Percentiles rank a stretch among this genome's conserved stretches.
phyloP scores from a whole-genome alignment of 2,888 invertebrate species.

The Calliphora vomitoria region DNA sequence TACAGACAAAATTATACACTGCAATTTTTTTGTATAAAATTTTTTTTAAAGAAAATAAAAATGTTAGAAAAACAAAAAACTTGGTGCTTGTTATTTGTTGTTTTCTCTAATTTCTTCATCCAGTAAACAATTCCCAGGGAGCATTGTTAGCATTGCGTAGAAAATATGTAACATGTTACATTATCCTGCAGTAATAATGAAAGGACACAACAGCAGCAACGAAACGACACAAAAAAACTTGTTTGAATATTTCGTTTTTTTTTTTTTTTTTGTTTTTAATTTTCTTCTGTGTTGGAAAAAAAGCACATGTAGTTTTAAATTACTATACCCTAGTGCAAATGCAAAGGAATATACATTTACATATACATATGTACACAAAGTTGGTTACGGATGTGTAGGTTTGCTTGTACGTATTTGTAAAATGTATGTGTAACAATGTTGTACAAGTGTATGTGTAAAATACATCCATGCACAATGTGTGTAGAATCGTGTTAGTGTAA shows the following conservation, averaged over 20 bases:
- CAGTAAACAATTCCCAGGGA: constrained; percentile 61
- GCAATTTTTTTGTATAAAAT: background rate
- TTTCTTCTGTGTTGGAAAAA: constrained; percentile 28
- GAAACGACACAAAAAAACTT: background rate
- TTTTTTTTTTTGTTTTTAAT: constrained; percentile 12
- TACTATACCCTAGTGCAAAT: constrained; percentile 63
- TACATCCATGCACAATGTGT: background rate
- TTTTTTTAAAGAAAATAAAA: background rate
- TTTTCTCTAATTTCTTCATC: constrained; percentile 21
- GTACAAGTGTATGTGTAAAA: background rate
- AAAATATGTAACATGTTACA: constrained; percentile 62
- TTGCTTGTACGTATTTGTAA: background rate
- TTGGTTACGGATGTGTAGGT: background rate
- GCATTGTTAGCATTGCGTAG: constrained; percentile 58
- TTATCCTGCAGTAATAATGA: constrained; percentile 51
- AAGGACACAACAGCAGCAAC: constrained; percentile 13
- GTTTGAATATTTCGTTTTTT: background rate
- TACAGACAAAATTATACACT: background rate
- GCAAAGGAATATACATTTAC: background rate
- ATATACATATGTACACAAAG: background rate
- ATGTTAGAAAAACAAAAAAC: background rate
- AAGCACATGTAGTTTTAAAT: constrained; percentile 66
- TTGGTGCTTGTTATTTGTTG: background rate
- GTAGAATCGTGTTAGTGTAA: background rate
- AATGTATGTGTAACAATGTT: constrained; percentile 10